phyloP scores from a whole-genome alignment of 2,888 invertebrate species.

The Altica lythri region DNA sequence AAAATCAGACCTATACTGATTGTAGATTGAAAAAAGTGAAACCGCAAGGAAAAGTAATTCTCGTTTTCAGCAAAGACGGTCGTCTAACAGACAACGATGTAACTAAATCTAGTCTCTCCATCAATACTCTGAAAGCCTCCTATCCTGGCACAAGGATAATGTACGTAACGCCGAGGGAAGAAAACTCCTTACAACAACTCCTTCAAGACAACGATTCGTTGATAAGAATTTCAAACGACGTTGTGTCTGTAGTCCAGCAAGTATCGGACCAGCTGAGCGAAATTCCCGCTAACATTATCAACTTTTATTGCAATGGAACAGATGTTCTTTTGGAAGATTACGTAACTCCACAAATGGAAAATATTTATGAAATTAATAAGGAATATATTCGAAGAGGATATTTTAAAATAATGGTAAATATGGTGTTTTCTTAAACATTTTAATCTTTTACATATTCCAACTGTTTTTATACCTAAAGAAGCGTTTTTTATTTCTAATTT shows the following conservation, averaged over 20 bases:
- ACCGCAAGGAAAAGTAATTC: conserved; percentile 60
- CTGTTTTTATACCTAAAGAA: no score
- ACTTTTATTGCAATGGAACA: conserved; percentile 49
- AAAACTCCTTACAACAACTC: conserved; percentile 33
- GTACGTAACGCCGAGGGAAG: conserved; percentile 57
- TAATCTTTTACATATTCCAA: no score
- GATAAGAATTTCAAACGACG: conserved; percentile 47
- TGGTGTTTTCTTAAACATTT: no score
- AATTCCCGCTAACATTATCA: conserved; percentile 50
- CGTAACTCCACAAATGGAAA: conserved; percentile 57
- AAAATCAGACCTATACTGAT: conserved; percentile 57
- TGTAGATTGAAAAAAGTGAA: conserved; percentile 51
- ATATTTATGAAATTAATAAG: conserved; percentile 56
- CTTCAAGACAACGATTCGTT: conserved; percentile 59
- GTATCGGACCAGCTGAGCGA: conserved; percentile 46
- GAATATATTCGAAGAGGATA: conserved; percentile 44
- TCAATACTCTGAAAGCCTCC: conserved; percentile 57
- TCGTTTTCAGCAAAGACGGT: conserved; percentile 57
- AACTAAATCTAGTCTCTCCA: conserved; percentile 55
- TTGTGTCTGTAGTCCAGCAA: conserved; percentile 42
- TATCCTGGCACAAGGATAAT: conserved; percentile 63
- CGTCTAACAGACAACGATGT: conserved; percentile 57
- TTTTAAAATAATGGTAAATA: conserved; percentile 46
- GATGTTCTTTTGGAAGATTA: conserved; percentile 64
- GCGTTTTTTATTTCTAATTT: no score